A percentile compares a stretch with the other conserved stretches of the same genome.
These are phyloP conservation scores for Styela clava DNA, from an alignment of 23 tunicate genomes.

Conservation along the genomic window DNA sequence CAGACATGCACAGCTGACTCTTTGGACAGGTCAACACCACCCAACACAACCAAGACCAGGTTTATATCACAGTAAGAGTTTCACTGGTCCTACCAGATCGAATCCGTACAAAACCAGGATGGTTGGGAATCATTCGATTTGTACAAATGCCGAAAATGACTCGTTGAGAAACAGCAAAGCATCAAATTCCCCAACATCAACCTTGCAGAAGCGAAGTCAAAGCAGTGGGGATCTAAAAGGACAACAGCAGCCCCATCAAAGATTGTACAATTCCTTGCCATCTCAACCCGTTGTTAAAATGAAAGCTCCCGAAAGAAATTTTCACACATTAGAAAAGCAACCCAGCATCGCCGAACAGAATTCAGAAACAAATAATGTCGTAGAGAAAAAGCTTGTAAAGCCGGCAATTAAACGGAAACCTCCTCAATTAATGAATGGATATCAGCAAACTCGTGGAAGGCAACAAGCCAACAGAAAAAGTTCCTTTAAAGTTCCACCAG, in stretches of 20 bases:
- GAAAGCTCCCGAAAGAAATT: background rate
- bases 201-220: conserved; percentile 23
- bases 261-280: conserved; percentile 18
- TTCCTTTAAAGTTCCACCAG: conserved; percentile 3
- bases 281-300: conserved; percentile 11
- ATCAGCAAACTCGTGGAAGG: background rate
- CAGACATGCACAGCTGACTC: conserved; percentile 49
- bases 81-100: background rate
- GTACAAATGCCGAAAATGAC: background rate
- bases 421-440: conserved; percentile 2
- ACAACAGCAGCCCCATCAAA: background rate
- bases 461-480: background rate
- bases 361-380: background rate
- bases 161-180: background rate
- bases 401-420: conserved; percentile 9
- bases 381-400: background rate
- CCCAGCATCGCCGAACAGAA: background rate
- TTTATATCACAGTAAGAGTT: conserved; percentile 7
- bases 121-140: background rate
- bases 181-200: background rate
- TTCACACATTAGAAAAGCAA: background rate
- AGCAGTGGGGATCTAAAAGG: conserved; percentile 16
- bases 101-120: background rate
- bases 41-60: background rate
- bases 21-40: conserved; percentile 13